Evolutionary conservation across 2,797 vertebrate genomes (phyloP).

Genomic region (Chaunax sp.): DNA sequence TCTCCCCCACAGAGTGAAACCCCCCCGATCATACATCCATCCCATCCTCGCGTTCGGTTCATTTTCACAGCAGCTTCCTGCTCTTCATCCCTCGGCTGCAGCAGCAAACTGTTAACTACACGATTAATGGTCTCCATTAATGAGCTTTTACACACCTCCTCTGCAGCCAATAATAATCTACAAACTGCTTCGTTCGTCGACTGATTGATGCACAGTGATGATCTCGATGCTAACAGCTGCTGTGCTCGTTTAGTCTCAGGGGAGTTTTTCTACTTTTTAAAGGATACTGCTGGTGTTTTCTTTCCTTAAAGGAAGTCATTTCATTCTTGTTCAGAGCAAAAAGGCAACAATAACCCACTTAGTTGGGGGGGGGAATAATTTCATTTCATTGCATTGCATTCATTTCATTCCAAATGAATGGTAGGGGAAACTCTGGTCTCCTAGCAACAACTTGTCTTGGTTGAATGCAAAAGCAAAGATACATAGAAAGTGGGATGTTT

Average conservation of each 20-base stretch:
- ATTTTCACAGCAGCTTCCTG: slow-evolving; percentile 55
- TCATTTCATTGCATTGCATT: too few relatives aligned
- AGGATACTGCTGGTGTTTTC: slow-evolving; percentile 8
- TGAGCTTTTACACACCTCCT: slow-evolving; percentile 66
- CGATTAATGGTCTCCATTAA: slow-evolving; percentile 80
- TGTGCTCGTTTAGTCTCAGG: slow-evolving; percentile 77
- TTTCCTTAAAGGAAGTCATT: background rate
- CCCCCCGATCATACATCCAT: slow-evolving; percentile 8
- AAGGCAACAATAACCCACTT: background rate
- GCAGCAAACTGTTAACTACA: slow-evolving; percentile 61
- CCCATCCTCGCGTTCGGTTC: slow-evolving; percentile 18
- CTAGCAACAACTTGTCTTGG: too few relatives aligned
- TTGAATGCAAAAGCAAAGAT: too few relatives aligned
- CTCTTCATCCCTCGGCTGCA: slow-evolving; percentile 54
- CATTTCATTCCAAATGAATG: too few relatives aligned
- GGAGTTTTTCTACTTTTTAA: slow-evolving; percentile 6
- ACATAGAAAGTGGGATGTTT: too few relatives aligned
- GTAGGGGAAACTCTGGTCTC: too few relatives aligned
- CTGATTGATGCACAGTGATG: slow-evolving; percentile 51
- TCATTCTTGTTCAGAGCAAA: background rate
- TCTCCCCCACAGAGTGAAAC: slow-evolving; percentile 33
- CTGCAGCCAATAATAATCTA: slow-evolving; percentile 66
- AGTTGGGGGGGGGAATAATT: too few relatives aligned
- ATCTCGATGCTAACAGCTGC: slow-evolving; percentile 50
- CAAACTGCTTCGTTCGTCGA: slow-evolving; percentile 57